Conservation (phyloP, 2,888 invertebrate genomes). For the Luperina testacea region DNA sequence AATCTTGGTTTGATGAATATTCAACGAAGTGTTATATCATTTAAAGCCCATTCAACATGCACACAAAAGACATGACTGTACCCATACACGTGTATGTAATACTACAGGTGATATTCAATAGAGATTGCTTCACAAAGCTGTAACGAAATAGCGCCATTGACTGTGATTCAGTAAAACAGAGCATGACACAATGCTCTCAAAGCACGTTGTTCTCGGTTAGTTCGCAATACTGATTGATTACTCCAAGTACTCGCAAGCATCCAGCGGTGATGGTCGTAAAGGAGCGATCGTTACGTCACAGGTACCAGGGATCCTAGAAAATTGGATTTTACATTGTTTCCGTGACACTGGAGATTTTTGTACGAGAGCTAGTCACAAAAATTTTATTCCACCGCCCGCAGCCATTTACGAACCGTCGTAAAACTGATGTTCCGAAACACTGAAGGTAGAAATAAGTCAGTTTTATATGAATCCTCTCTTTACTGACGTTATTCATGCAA, state of each 20-base stretch:
- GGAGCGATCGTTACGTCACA: constrained; percentile 68
- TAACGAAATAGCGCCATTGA: constrained; percentile 31
- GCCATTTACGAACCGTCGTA: constrained; percentile 77
- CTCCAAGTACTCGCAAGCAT: constrained; percentile 61
- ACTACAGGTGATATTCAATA: constrained; percentile 43
- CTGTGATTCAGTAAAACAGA: constrained; percentile 34
- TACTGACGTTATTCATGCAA: constrained; percentile 56
- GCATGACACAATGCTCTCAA: constrained; percentile 65
- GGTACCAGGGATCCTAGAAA: constrained; percentile 70
- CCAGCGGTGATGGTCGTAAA: constrained; percentile 72
- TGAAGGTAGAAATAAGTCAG: constrained; percentile 65
- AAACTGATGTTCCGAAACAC: constrained; percentile 73
- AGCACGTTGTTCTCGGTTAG: constrained; percentile 60
- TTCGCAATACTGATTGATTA: constrained; percentile 76
- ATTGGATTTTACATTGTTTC: constrained; percentile 81
- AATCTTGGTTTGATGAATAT: constrained; percentile 29
- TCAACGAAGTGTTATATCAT: constrained; percentile 17
- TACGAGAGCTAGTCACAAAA: constrained; percentile 72
- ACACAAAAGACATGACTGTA: constrained; percentile 23
- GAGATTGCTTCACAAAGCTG: constrained; percentile 19
- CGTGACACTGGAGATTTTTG: constrained; percentile 68
- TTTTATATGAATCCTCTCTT: constrained; percentile 62
- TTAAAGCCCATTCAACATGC: constrained; percentile 32
- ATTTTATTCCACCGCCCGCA: constrained; percentile 74
- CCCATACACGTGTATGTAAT: neutral